These are phyloP conservation scores for Trididemnum clinides DNA, from an alignment of 23 tunicate species.

Conservation along the genomic window DNA sequence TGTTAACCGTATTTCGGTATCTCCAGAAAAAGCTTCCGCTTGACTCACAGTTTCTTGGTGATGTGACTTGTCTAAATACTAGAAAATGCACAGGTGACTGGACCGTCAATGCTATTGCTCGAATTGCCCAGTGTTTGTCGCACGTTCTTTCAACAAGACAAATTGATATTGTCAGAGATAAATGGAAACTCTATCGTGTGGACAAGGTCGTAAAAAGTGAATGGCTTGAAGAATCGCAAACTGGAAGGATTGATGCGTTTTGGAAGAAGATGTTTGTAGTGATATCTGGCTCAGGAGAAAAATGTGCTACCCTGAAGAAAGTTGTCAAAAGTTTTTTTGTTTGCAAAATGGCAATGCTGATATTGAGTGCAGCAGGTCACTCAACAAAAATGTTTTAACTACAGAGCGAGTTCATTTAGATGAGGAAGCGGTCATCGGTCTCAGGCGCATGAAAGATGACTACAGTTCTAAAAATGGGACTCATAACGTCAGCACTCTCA, in stretches of 20 bases:
- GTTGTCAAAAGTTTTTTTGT: not conserved
- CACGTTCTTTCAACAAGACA: not conserved
- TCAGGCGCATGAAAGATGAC: not conserved
- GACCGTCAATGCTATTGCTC: conserved; percentile 1
- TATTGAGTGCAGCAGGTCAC: not conserved
- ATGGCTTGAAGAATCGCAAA: not conserved
- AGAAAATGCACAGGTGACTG: not conserved
- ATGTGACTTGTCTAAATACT: not conserved
- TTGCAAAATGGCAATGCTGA: not conserved
- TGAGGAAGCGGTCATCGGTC: not conserved
- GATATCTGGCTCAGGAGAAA: not conserved
- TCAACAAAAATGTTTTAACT: not conserved
- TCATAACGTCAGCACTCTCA: conserved; percentile 4
- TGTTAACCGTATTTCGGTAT: not conserved
- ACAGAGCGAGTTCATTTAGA: not conserved
- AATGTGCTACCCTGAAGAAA: not conserved
- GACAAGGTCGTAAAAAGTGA: not conserved
- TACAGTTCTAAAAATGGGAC: not conserved
- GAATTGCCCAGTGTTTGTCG: not conserved
- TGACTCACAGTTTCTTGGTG: not conserved
- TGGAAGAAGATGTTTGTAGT: not conserved
- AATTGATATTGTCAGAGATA: not conserved
- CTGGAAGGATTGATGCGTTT: not conserved
- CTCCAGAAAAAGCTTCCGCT: not conserved
- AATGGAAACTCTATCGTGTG: not conserved